A percentile compares a stretch with the other conserved stretches of the same genome.
phyloP scores from a whole-genome alignment of 2,888 invertebrate genomes.

The Pachycephus smyrnensis region DNA sequence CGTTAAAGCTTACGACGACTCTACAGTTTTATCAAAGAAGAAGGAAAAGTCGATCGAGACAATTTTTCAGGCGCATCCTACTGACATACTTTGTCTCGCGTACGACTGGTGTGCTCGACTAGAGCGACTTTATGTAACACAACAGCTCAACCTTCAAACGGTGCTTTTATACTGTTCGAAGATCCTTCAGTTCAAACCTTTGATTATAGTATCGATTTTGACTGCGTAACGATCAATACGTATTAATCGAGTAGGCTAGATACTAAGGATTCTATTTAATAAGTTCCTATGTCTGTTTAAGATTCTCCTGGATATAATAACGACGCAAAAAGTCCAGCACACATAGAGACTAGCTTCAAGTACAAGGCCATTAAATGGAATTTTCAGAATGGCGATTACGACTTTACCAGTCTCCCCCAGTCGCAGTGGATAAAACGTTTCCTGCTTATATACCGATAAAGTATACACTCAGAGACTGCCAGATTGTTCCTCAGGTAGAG shows the following conservation, averaged over 20 bases:
- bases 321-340: background rate
- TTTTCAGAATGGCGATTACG: background rate
- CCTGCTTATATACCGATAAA: background rate
- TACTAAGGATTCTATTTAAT: background rate
- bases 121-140: background rate
- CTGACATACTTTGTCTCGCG: conserved; percentile 48
- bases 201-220: background rate
- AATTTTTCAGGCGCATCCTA: conserved; percentile 36
- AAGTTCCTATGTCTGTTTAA: background rate
- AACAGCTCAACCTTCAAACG: background rate
- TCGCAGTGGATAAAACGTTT: background rate
- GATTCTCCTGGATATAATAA: background rate
- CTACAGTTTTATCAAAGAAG: background rate
- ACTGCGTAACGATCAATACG: background rate
- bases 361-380: background rate
- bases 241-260: background rate
- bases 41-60: background rate
- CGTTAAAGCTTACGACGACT: background rate
- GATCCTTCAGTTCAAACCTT: background rate
- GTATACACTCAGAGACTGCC: background rate
- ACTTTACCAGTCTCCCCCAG: background rate
- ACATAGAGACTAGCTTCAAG: background rate
- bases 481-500: background rate
- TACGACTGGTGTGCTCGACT: background rate
- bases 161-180: background rate